These are phyloP conservation scores for Chloroceryle amazona DNA, from an alignment of 2,797 vertebrate genomes.

Conservation along the genomic window DNA sequence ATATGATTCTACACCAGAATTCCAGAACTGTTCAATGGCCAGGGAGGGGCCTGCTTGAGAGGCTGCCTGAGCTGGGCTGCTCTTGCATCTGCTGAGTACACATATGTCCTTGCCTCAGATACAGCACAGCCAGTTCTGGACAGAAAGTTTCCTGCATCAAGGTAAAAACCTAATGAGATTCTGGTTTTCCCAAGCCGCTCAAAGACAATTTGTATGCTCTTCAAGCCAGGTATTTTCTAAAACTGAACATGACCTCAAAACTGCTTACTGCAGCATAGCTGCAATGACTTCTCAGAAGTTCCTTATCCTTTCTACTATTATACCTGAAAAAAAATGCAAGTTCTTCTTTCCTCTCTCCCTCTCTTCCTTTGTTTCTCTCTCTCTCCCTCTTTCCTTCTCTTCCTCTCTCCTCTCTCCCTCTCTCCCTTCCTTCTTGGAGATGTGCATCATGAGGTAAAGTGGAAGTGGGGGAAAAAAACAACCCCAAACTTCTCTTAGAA, in stretches of 20 bases:
- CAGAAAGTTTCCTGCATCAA: neutral
- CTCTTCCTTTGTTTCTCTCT: no score
- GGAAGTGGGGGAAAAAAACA: no score
- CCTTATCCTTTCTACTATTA: neutral
- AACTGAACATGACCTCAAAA: neutral
- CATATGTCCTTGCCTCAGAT: neutral
- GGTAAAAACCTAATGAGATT: neutral
- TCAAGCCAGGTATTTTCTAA: neutral
- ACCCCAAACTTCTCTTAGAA: no score
- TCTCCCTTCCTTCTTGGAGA: neutral
- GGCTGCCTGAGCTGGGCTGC: neutral
- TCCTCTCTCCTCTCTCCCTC: neutral
- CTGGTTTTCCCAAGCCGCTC: neutral
- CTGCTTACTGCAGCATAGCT: neutral
- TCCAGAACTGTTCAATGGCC: neutral
- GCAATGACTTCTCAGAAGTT: neutral
- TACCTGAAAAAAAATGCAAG: neutral
- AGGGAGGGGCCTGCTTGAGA: neutral
- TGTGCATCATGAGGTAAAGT: no score
- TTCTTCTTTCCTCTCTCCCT: neutral
- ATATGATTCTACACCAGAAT: rapidly evolving
- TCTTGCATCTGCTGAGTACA: neutral
- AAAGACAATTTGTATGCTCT: neutral
- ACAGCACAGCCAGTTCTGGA: neutral
- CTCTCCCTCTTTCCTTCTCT: neutral